Evolutionary conservation across 2,797 vertebrate genomes (phyloP), one percentile per base, ranked within the genome.

Genomic region (Channallabes apus): DNA sequence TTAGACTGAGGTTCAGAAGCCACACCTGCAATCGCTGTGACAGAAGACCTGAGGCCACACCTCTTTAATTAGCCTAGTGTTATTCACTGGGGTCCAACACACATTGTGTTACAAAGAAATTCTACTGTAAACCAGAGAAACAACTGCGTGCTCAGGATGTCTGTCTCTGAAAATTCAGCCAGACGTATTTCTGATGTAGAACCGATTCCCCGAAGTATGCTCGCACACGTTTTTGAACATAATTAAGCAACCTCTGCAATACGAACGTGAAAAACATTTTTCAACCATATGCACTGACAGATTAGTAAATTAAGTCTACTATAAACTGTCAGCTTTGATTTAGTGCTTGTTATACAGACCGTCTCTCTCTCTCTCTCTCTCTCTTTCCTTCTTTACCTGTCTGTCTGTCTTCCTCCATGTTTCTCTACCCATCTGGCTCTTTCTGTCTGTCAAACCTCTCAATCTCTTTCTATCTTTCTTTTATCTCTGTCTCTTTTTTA

Each of bases 241-340:
- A 78, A 78, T 61, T 59, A 78, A 78, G 29, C 76, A 61, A 20
- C 56, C 14, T 15, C 20, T 38, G 56, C 18, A 77, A 78, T 24
- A 61, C 14, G 24, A 38, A 61, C 32, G 61, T 61, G 32, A 2
- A 78, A 38, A 41, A 41, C 38, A 65, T 80, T 46, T 64, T 14
- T 46, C 24, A 80, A 51, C 59, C 61, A 64, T 64, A 80, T 80
- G 78, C 61, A 80, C 32, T 20, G n/a, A 65, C 78, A 80, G 59
- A 65, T 65, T 65, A 65, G 35, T 65, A 89, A 92, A 93, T 90
- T 90, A 91, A 91, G 90, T 86, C 90, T 80, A 87, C 87, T 84
- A 72, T 76, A 54, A 75, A 80, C 78, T 65, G 78, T 80, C 78
- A 62, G 59, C 59, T 65, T 80, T 51, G 24, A 65, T 80, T 80